A percentile compares a stretch with the other conserved stretches of the same genome.
Evolutionary conservation across 2,113 vertebrate genomes (phyloP).

Genomic region (Laticauda laticaudata): DNA sequence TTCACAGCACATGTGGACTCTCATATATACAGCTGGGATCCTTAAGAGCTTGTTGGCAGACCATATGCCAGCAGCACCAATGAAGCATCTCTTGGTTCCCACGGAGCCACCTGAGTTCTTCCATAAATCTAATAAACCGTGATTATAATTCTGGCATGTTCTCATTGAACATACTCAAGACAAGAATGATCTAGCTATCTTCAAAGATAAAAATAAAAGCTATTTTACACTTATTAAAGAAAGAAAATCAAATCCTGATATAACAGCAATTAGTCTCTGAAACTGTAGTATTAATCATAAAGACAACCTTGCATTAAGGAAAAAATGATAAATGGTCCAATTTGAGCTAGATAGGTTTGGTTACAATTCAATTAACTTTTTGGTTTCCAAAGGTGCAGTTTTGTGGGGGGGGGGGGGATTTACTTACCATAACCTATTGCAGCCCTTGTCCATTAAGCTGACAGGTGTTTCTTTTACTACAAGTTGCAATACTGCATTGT

Average conservation of each 20-base stretch:
- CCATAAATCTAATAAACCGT: constrained; percentile 3
- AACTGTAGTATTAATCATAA: background rate
- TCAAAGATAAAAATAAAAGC: background rate
- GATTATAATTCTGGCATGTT: background rate
- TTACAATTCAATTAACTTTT: background rate
- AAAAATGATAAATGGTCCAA: background rate
- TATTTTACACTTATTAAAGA: background rate
- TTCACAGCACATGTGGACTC: background rate
- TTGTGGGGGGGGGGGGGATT: background rate
- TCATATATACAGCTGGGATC: constrained; percentile 5
- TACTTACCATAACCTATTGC: background rate
- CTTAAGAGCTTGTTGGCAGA: background rate
- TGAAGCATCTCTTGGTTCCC: constrained; percentile 5
- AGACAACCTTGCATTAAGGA: background rate
- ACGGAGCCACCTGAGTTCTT: constrained; percentile 1
- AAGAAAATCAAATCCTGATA: background rate
- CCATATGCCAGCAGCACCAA: background rate
- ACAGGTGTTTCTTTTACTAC: background rate
- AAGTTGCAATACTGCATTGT: background rate
- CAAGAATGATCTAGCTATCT: background rate
- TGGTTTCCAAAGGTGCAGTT: background rate
- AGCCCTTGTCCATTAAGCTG: background rate
- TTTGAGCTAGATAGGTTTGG: background rate
- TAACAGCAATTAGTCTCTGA: background rate
- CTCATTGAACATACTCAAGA: background rate